Percentiles rank a stretch among this genome's conserved stretches.
These are phyloP conservation scores for Thymelicus sylvestris DNA, from an alignment of 2,888 invertebrate genomes.

Conservation along the genomic window DNA sequence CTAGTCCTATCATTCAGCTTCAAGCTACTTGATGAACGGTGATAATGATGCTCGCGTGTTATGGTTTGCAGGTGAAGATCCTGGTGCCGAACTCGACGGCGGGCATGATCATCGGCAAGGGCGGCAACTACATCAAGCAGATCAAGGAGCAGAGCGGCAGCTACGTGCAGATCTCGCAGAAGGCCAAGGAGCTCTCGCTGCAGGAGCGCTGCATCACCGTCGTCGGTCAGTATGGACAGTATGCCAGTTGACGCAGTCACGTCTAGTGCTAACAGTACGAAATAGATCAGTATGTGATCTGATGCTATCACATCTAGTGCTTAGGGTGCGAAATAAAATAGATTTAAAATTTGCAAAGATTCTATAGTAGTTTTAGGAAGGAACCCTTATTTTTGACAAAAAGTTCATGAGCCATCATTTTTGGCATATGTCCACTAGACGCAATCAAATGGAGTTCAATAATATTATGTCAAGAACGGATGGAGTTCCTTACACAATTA, in stretches of 20 bases:
- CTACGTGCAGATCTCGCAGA: slow-evolving; percentile 98
- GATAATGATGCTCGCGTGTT: background rate
- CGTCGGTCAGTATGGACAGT: slow-evolving; percentile 89
- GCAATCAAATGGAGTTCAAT: too few species aligned
- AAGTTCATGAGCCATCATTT: too few species aligned
- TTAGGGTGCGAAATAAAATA: too few species aligned
- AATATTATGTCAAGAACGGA: too few species aligned
- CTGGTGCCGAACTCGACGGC: slow-evolving; percentile 98
- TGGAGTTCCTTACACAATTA: too few species aligned
- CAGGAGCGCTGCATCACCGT: slow-evolving; percentile 98
- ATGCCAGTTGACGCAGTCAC: too few species aligned
- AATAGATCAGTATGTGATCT: slow-evolving; percentile 16
- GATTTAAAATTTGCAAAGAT: too few species aligned
- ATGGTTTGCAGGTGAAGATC: slow-evolving; percentile 90
- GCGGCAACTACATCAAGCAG: slow-evolving; percentile 97
- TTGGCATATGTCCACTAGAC: too few species aligned
- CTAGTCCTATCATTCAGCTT: background rate
- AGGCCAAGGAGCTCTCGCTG: slow-evolving; percentile 96
- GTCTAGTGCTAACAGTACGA: too few species aligned
- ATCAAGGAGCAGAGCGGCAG: slow-evolving; percentile 97
- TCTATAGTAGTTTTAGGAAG: too few species aligned
- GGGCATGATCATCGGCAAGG: slow-evolving; percentile 99
- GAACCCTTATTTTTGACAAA: too few species aligned
- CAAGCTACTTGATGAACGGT: background rate
- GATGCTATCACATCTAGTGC: too few species aligned